A percentile compares a stretch with the other conserved stretches of the same genome.
Evolutionary conservation across 2,113 vertebrate species (phyloP).

Genomic region (Ibidorhyncha struthersii): DNA sequence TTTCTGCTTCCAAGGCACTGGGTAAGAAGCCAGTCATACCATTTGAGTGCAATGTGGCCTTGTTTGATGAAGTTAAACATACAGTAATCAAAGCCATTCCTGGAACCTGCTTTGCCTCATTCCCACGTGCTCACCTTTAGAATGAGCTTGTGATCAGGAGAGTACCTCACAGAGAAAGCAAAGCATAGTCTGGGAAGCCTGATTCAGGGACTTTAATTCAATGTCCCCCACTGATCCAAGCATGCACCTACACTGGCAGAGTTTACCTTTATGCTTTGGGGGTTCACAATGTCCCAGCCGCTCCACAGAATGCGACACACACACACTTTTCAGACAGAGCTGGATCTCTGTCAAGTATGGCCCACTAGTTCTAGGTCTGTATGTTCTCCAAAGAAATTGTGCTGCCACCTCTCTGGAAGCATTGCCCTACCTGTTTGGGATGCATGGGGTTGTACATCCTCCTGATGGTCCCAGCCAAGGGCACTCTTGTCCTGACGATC

Average conservation of each 20-base stretch:
- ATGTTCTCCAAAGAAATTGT: background rate
- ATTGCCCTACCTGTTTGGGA: conserved; percentile 69
- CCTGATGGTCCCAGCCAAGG: conserved; percentile 72
- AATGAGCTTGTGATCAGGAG: background rate
- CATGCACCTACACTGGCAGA: background rate
- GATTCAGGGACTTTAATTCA: background rate
- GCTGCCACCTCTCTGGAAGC: background rate
- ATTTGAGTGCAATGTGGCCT: background rate
- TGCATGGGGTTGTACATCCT: conserved; percentile 52
- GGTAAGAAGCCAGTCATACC: background rate
- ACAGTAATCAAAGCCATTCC: background rate
- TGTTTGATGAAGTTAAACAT: background rate
- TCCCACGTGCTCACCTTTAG: background rate
- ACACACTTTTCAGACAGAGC: background rate
- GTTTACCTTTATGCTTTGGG: background rate
- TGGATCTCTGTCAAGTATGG: background rate
- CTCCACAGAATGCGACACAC: background rate
- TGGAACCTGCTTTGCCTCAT: background rate
- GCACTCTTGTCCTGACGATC: conserved; percentile 84
- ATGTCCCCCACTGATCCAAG: background rate
- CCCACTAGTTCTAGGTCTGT: background rate
- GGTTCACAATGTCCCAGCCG: background rate
- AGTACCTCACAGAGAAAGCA: background rate
- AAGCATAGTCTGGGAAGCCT: background rate
- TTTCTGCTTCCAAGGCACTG: background rate